phyloP scores from a whole-genome alignment of 2,888 invertebrate species.

The Trachelus stipa region DNA sequence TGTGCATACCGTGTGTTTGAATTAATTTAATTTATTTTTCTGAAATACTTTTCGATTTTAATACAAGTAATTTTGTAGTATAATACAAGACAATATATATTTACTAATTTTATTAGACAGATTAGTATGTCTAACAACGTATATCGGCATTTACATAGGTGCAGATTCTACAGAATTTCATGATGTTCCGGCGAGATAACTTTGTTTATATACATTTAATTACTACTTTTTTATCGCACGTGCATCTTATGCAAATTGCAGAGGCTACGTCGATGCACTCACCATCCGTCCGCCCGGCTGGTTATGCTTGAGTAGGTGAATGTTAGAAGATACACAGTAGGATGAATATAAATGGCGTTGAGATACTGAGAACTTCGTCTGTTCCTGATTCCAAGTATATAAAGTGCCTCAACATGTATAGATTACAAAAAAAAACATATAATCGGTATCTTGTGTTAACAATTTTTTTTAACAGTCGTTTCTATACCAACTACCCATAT shows the following conservation, averaged over 20 bases:
- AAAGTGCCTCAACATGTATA: background rate
- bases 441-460: background rate
- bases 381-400: background rate
- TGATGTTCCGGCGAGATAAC: background rate
- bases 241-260: constrained; percentile 55
- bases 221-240: constrained; percentile 45
- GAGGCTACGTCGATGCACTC: constrained; percentile 44
- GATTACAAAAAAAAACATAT: background rate
- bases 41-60: background rate
- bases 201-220: background rate
- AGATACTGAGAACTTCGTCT: constrained; percentile 37
- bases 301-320: constrained; percentile 17
- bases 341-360: constrained; percentile 43
- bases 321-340: background rate
- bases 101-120: background rate
- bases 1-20: too few relatives aligned
- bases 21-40: background rate
- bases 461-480: background rate
- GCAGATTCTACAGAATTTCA: background rate
- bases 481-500: background rate
- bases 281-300: constrained; percentile 31
- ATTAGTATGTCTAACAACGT: background rate
- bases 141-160: background rate
- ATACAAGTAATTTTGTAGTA: too few relatives aligned
- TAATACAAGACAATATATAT: too few relatives aligned